Base-by-base conservation (phyloP, 2,797 vertebrate genomes). In the Sarcophilus harrisii region DNA sequence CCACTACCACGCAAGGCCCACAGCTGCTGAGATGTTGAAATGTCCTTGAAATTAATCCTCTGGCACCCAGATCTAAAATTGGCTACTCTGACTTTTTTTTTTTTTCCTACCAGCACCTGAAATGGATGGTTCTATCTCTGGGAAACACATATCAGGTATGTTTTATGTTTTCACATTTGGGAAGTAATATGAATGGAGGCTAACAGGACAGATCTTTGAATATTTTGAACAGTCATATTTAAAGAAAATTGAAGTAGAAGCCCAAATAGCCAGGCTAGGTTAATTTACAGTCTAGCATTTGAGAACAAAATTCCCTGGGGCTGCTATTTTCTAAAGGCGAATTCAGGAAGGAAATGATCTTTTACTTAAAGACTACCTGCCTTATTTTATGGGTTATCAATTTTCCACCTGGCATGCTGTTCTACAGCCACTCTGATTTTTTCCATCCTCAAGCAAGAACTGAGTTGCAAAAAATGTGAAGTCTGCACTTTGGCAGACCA, bases 331-430 rank as follows among this genome's bases (percentile, higher is more conserved):
- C 91, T 97, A 96, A 97, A 98, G 95, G 96, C 90, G 97, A 97
- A 97, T 93, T 96, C 97, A 97, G 91, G 98, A 98, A 98, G 90
- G 94, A 98, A 98, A 98, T 97, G 97, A 97, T 96, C 96, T 96
- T 97, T 97, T 97, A 94, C 94, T 98, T 97, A 89, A 97, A 97
- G 94, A 97, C 96, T 98, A 97, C 94, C 93, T 94, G 96, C 97
- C 94, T 95, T 95, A 97, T 95, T 81, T 96, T 96, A 96, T 96
- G 96, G 93, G 95, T 96, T 94, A 93, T 97, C 95, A 95, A 96
- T 96, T 97, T 96, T 96, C 57, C 93, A 96, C 73, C 95, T 97
- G 97, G 96, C 90, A 95, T 57, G 66, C 45, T 91, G 21, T 93
- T 97, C 57, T 92, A 91, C 57, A 93, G 62, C 57, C 90, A 95